Evolutionary conservation across 2,797 vertebrate genomes (phyloP), one percentile per base, ranked within the genome.

Genomic region (Remorina albescens): DNA sequence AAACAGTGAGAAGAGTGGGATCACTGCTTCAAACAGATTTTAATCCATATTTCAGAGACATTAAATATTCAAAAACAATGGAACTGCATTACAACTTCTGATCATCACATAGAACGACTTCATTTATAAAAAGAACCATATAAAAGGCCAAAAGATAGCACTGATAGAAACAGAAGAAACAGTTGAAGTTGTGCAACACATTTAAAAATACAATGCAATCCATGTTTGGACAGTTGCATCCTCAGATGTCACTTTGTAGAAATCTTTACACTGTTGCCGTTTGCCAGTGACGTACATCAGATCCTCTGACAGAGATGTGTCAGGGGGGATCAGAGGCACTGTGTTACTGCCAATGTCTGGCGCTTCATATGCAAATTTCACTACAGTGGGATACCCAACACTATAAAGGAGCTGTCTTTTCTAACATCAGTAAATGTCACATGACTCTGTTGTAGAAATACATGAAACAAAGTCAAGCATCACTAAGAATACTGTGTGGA

Each of bases 1-100:
- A 42, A 51, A n/a, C 56, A 53, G 18, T 0, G 19, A 59, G 91
- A 94, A 87, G 94, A 90, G 89, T 77, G 82, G 87, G 91, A 68
- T 78, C 90, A 93, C 91, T 91, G 93, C 91, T 92, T 97, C 91
- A 94, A 94, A 95, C 95, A 95, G 95, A 95, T 96, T 94, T 96
- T 94, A 96, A 96, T 97, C 84, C 81, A 84, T 92, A 91, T 88
- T 97, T 95, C 96, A 96, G 95, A 96, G 94, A 96, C 95, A 95
- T 95, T 94, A 95, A 94, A 94, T 96, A 95, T 96, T 97, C 95
- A 95, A 96, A 98, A 97, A 97, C 95, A 97, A 96, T 95, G 94
- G 94, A 96, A 96, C 93, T 95, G 96, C 96, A 95, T 95, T 94
- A 95, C 94, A 95, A 96, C 94, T 91, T 96, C 96, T 96, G 92